Percentiles rank a stretch among this genome's conserved stretches.
Evolutionary conservation across 2,888 invertebrate species (phyloP).

Genomic region (Drosophila kokeensis): DNA sequence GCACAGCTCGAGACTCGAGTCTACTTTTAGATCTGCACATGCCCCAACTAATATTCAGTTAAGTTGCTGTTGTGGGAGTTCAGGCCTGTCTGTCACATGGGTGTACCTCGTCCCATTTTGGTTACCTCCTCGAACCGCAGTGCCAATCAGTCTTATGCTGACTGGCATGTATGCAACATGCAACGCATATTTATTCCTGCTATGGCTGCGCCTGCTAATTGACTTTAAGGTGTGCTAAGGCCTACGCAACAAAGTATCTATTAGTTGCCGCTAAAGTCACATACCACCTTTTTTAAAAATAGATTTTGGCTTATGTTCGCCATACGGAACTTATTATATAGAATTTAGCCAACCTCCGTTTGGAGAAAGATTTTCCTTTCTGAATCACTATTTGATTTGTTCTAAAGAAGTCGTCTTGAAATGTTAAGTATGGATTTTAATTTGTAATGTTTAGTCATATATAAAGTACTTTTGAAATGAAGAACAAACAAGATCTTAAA

Average conservation of each 20-base stretch:
- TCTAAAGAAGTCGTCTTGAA: not conserved
- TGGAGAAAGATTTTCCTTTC: not conserved
- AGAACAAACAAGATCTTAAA: not conserved
- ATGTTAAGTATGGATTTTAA: not conserved
- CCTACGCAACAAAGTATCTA: slow-evolving; percentile 19
- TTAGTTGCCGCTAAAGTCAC: not conserved
- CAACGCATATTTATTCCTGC: slow-evolving; percentile 27
- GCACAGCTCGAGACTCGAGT: not conserved
- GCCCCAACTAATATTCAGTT: slow-evolving; percentile 10
- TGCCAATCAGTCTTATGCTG: slow-evolving; percentile 49
- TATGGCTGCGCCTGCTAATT: slow-evolving; percentile 52
- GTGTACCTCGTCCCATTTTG: slow-evolving; percentile 10
- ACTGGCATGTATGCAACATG: slow-evolving; percentile 29
- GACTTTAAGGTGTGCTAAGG: slow-evolving; percentile 41
- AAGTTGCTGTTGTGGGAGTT: slow-evolving; percentile 24
- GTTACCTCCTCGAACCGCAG: slow-evolving; percentile 15
- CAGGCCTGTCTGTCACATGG: slow-evolving; percentile 9
- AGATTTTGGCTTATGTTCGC: slow-evolving; percentile 4
- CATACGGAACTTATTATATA: not conserved
- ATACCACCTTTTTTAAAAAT: slow-evolving; percentile 16
- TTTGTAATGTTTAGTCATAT: not conserved
- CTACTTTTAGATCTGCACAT: slow-evolving; percentile 6
- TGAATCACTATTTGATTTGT: not conserved
- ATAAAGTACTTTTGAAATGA: not conserved
- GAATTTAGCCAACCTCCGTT: not conserved